phyloP scores from a whole-genome alignment of 2,797 vertebrate species.

The Sarcophilus harrisii region DNA sequence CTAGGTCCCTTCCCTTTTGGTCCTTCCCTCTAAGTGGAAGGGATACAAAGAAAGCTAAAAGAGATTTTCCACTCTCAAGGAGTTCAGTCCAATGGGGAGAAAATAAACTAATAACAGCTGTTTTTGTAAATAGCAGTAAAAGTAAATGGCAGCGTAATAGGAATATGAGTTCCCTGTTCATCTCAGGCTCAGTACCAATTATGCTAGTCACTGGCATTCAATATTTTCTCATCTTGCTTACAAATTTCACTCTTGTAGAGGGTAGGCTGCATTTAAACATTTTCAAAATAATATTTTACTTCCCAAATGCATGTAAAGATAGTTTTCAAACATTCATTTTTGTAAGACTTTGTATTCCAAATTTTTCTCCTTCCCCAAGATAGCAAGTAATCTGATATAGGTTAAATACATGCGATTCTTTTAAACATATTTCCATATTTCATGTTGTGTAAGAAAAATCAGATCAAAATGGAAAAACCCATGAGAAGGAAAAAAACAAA shows the following conservation, averaged over 20 bases:
- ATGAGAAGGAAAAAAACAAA: too few relatives aligned
- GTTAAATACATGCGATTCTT: too few relatives aligned
- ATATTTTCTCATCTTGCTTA: background rate
- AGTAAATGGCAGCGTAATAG: background rate
- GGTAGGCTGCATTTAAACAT: background rate
- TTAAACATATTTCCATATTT: too few relatives aligned
- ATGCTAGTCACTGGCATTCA: background rate
- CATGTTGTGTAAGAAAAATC: too few relatives aligned
- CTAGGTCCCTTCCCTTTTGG: background rate
- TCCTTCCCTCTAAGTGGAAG: background rate
- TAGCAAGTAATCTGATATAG: too few relatives aligned
- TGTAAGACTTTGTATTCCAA: too few relatives aligned
- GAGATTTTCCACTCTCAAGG: background rate
- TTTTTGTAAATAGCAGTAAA: background rate
- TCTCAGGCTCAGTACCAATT: constrained; percentile 18
- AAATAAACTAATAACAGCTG: constrained; percentile 14
- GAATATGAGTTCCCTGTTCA: constrained; percentile 27
- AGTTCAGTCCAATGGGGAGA: background rate
- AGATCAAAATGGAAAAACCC: too few relatives aligned
- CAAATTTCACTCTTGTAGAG: background rate
- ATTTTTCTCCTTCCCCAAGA: too few relatives aligned
- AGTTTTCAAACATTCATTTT: too few relatives aligned
- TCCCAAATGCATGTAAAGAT: too few relatives aligned
- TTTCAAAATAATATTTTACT: background rate
- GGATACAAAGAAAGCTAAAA: background rate